phyloP scores from a whole-genome alignment of 1,140 invertebrate genomes.

The Zophobas atratus region DNA sequence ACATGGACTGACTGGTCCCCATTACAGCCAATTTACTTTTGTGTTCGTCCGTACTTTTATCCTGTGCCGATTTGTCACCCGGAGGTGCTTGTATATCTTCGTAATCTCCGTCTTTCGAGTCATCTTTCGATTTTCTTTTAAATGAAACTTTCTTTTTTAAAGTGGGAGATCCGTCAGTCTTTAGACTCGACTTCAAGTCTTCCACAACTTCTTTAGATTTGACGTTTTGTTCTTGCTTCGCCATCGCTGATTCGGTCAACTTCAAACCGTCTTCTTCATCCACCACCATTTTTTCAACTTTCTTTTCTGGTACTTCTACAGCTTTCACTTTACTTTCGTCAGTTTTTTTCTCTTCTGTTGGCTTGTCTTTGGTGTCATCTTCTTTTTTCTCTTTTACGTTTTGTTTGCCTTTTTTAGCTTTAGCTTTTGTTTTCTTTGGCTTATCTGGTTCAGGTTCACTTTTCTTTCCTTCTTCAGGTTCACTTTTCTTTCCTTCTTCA shows the following conservation, averaged over 20 bases:
- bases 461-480: too few relatives aligned
- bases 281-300: constrained; percentile 55
- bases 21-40: constrained; percentile 30
- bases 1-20: constrained; percentile 56
- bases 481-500: too few relatives aligned
- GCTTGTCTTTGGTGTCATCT: too few relatives aligned
- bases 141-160: constrained; percentile 69
- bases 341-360: too few relatives aligned
- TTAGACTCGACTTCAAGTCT: constrained; percentile 54
- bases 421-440: too few relatives aligned
- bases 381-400: too few relatives aligned
- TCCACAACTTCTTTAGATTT: constrained; percentile 23
- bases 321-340: too few relatives aligned
- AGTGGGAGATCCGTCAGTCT: constrained; percentile 63
- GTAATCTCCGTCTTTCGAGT: constrained; percentile 56
- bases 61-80: constrained; percentile 66
- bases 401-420: too few relatives aligned
- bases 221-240: constrained; percentile 44
- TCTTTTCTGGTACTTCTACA: background rate
- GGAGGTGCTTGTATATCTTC: constrained; percentile 68
- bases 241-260: constrained; percentile 34
- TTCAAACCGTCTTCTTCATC: constrained; percentile 65
- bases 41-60: constrained; percentile 47
- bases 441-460: too few relatives aligned
- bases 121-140: constrained; percentile 61